A percentile compares a stretch with the other conserved stretches of the same genome.
Evolutionary conservation across 2,113 vertebrate species (phyloP).

Genomic region (Poeciliopsis turrubarensis): DNA sequence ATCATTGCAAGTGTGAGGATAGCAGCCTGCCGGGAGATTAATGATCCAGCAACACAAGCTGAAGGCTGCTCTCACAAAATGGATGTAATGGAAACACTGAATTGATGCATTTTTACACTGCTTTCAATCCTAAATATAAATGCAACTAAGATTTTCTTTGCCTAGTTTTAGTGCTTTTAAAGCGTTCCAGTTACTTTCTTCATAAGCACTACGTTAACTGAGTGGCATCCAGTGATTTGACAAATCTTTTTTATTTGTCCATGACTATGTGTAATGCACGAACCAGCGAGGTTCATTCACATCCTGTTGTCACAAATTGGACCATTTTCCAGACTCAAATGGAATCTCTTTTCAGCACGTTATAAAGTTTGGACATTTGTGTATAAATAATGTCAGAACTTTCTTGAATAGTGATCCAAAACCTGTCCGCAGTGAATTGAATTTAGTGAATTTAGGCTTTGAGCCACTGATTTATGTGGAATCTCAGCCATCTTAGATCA

Average conservation of each 20-base stretch:
- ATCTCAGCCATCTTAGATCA: too few relatives aligned
- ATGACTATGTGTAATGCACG: background rate
- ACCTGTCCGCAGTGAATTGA: too few relatives aligned
- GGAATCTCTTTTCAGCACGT: background rate
- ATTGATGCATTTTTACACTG: conserved; percentile 21
- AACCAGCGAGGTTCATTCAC: background rate
- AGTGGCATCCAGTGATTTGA: background rate
- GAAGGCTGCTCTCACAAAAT: conserved; percentile 2
- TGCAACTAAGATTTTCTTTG: background rate
- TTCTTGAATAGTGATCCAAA: background rate
- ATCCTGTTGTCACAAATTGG: background rate
- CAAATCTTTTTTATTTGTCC: background rate
- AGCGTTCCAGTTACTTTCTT: background rate
- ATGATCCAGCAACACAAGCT: conserved; percentile 1
- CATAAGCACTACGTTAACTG: background rate
- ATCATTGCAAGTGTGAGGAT: background rate
- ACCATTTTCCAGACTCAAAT: too few relatives aligned
- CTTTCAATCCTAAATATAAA: conserved; percentile 20
- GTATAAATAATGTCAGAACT: background rate
- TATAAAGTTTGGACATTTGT: background rate
- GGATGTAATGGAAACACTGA: conserved; percentile 26
- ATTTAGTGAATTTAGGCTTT: too few relatives aligned
- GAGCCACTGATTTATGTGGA: too few relatives aligned
- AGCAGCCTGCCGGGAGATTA: background rate
- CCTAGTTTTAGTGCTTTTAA: background rate